A percentile compares a stretch with the other conserved stretches of the same genome.
phyloP scores from a whole-genome alignment of 1,140 invertebrate genomes.

The Brachionus sp. region DNA sequence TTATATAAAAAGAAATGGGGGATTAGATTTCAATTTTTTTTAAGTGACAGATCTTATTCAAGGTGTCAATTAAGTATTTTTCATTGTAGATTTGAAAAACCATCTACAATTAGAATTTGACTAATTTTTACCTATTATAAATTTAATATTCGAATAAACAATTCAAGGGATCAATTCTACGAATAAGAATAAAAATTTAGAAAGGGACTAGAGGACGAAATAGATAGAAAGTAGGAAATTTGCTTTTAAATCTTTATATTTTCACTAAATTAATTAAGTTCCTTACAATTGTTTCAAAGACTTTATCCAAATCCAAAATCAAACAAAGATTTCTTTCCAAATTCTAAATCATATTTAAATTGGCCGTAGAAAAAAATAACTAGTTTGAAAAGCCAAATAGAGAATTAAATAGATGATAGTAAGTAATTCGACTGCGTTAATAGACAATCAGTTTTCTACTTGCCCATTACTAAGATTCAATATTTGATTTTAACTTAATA shows the following conservation, averaged over 20 bases:
- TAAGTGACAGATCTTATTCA: constrained; percentile 32
- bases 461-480: background rate
- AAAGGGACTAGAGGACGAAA: background rate
- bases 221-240: background rate
- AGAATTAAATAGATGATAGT: background rate
- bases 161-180: constrained; percentile 16
- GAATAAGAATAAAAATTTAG: constrained; percentile 7
- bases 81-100: background rate
- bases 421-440: background rate
- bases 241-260: background rate
- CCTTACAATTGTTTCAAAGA: constrained; percentile 14
- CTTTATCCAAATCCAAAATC: constrained; percentile 17
- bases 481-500: background rate
- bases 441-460: background rate
- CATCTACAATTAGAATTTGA: background rate
- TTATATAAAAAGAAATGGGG: background rate
- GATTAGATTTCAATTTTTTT: constrained; percentile 24
- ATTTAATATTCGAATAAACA: constrained; percentile 1
- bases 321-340: constrained; percentile 1
- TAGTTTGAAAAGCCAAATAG: background rate
- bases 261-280: constrained; percentile 38
- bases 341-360: constrained; percentile 12
- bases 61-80: constrained; percentile 34
- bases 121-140: background rate
- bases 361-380: background rate